Conservation (phyloP, 2,888 invertebrate species). For the Melipona bicolor region DNA sequence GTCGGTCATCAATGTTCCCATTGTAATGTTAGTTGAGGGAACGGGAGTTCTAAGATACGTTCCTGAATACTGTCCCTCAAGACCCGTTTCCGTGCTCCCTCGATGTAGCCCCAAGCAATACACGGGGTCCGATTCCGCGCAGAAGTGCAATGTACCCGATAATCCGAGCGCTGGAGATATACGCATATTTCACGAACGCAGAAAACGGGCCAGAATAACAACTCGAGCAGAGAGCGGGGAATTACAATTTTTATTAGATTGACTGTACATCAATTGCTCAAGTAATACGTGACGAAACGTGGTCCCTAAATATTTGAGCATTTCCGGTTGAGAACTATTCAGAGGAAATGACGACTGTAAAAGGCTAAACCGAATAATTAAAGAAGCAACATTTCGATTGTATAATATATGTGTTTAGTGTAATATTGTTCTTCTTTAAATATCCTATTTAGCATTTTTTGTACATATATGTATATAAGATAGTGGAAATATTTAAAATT, state of each 20-base stretch:
- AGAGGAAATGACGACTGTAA: background rate
- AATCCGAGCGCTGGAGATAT: slow-evolving; percentile 48
- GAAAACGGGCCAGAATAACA: slow-evolving; percentile 21
- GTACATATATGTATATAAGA: background rate
- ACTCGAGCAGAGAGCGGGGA: background rate
- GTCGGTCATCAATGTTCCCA: background rate
- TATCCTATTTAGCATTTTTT: background rate
- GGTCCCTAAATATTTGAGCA: background rate
- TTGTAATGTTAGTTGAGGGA: background rate
- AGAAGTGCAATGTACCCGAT: slow-evolving; percentile 72
- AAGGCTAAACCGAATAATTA: background rate
- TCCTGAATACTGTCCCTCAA: slow-evolving; percentile 64
- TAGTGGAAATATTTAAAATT: background rate
- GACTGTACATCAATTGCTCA: slow-evolving; percentile 6
- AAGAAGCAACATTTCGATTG: no score
- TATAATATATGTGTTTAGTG: background rate
- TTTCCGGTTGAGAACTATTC: slow-evolving; percentile 6
- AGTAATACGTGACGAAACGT: slow-evolving; percentile 2
- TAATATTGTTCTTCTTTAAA: background rate
- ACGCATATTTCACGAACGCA: slow-evolving; percentile 39
- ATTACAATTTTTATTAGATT: slow-evolving; percentile 17
- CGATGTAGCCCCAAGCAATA: slow-evolving; percentile 61
- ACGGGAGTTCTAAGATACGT: slow-evolving; percentile 16
- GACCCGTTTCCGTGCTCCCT: slow-evolving; percentile 73
- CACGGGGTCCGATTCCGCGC: slow-evolving; percentile 65